These are phyloP conservation scores for Thalassoma bifasciatum DNA, from an alignment of 2,113 vertebrate species.

Conservation along the genomic window DNA sequence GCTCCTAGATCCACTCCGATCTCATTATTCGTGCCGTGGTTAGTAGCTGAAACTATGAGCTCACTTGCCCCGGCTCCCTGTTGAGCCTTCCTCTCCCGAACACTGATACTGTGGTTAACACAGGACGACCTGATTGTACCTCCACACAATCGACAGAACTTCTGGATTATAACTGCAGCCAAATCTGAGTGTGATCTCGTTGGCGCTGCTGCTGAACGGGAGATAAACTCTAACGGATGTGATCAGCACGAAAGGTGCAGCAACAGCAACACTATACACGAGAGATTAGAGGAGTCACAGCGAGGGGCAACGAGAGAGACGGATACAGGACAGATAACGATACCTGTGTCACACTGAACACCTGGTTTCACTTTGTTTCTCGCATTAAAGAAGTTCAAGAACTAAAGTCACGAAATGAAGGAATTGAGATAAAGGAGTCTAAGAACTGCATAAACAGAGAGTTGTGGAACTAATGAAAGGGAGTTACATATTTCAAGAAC, in stretches of 20 bases:
- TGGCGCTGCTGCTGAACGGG: neutral
- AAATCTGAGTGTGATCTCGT: neutral
- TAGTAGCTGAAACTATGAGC: conserved; percentile 53
- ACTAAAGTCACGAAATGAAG: too few species aligned
- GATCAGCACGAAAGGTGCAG: neutral
- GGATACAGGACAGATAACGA: too few species aligned
- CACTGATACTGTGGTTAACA: conserved; percentile 25
- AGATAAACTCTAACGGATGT: neutral
- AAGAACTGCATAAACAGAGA: too few species aligned
- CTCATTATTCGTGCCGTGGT: conserved; percentile 68
- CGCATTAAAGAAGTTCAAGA: too few species aligned
- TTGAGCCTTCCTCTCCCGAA: conserved; percentile 14
- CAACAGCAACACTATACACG: neutral
- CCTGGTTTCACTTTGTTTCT: too few species aligned
- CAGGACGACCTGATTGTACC: neutral
- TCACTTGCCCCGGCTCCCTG: conserved; percentile 31
- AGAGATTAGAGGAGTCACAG: neutral
- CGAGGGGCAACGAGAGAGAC: too few species aligned
- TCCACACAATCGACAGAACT: neutral
- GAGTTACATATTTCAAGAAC: too few species aligned
- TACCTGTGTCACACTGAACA: too few species aligned
- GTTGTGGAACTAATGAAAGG: too few species aligned
- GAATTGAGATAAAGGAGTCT: too few species aligned
- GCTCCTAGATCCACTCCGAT: conserved; percentile 60
- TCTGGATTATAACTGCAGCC: neutral